Conservation (phyloP, 2,888 invertebrate species). For the Lasioglossum calceatum region DNA sequence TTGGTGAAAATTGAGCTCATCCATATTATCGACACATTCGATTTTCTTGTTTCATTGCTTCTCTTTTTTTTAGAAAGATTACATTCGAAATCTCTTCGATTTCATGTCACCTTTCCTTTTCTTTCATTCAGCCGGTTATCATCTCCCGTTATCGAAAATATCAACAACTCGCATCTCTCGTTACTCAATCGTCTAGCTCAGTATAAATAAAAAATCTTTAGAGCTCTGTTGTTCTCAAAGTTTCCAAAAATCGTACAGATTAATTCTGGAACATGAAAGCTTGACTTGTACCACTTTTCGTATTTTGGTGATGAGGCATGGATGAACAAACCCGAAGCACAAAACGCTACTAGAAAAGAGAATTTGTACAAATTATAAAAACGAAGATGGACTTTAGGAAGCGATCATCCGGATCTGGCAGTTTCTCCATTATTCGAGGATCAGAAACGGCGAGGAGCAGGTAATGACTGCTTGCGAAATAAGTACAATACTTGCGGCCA, state of each 20-base stretch:
- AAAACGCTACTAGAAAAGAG: background rate
- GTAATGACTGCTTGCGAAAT: background rate
- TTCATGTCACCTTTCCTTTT: background rate
- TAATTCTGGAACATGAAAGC: background rate
- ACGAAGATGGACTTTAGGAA: background rate
- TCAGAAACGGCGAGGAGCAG: background rate
- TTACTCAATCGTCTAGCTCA: background rate
- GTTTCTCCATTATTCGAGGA: constrained; percentile 15
- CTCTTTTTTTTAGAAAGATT: background rate
- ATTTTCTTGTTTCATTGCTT: background rate
- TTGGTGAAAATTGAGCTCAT: background rate
- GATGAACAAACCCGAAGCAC: background rate
- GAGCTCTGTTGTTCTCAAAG: background rate
- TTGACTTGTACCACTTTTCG: constrained; percentile 8
- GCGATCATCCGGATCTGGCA: constrained; percentile 16
- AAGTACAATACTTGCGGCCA: background rate
- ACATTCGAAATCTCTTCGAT: background rate
- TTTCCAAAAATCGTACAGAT: background rate
- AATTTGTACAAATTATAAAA: background rate
- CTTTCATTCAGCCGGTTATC: background rate
- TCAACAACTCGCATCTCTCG: background rate
- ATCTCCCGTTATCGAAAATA: background rate
- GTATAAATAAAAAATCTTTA: background rate
- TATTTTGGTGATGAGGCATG: background rate
- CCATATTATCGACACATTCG: background rate